Base-by-base conservation (phyloP, 2,113 vertebrate genomes). In the Hepsetus odoe region DNA sequence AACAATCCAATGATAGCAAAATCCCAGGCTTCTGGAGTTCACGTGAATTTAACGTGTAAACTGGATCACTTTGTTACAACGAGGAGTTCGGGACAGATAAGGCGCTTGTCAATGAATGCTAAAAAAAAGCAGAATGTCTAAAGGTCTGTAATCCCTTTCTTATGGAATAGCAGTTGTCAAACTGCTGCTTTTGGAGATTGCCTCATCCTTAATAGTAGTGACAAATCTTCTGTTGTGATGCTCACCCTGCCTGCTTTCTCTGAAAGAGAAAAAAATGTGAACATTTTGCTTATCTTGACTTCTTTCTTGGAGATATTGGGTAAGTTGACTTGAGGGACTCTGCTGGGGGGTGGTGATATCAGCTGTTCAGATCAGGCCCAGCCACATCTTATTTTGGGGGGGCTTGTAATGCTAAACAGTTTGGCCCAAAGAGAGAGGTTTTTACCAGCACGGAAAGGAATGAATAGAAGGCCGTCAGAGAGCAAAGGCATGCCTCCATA, bases 381-480 rank as follows among this genome's bases (percentile, higher is more conserved):
- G 61, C 61, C 9, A 22, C 1, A 20, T 33, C 61, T 65, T 33
- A 44, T 56, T 53, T 55, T 72, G 55, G 38, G 35, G 35, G 28
- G 32, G 55, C 71, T 62, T 72, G 49, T 65, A 32, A 69, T 24
- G 22, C 66, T 51, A 33, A 55, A 5, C 2, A 68, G 26, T 24
- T 58, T 74, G 46, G 33, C 76, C 61, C 35, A 53, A 56, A 65
- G 49, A 44, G 35, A 24, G 75, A 44, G 61, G 67, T 79, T 79
- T 55, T 76, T 64, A 72, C 44, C 18, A 55, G 59, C 26, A 14
- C 33, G 28, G 68, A 59, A 72, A 79, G 49, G 44, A 42, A 46
- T 55, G 28, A 65, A 49, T 10, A 32, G 58, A 69, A n/a, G 51
- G 64, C 56, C 33, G 71, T 51, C 73, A 82, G 75, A 86, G 82